phyloP scores from a whole-genome alignment of 2,113 vertebrate species.

The Pan troglodytes region NHGRI_mPanTro3-v2.1_pri NC_072403.2:16797001-16797500 shows the following conservation, averaged over 20 bases:
- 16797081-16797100: neutral
- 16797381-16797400: too few relatives aligned
- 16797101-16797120: neutral
- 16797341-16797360: too few relatives aligned
- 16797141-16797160: neutral
- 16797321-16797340: too few relatives aligned
- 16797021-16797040: neutral
- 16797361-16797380: too few relatives aligned
- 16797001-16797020: neutral
- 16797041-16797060: neutral
- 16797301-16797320: too few relatives aligned
- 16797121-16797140: neutral
- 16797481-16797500: too few relatives aligned
- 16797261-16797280: neutral
- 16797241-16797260: neutral
- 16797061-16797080: neutral
- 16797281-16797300: neutral
- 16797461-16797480: too few relatives aligned
- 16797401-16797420: too few relatives aligned
- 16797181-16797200: neutral
- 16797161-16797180: neutral
- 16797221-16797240: neutral
- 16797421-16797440: too few relatives aligned
- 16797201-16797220: neutral
- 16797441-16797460: too few relatives aligned